Evolutionary conservation across 2,888 invertebrate genomes (phyloP).

Genomic region (Andrena praecox): DNA sequence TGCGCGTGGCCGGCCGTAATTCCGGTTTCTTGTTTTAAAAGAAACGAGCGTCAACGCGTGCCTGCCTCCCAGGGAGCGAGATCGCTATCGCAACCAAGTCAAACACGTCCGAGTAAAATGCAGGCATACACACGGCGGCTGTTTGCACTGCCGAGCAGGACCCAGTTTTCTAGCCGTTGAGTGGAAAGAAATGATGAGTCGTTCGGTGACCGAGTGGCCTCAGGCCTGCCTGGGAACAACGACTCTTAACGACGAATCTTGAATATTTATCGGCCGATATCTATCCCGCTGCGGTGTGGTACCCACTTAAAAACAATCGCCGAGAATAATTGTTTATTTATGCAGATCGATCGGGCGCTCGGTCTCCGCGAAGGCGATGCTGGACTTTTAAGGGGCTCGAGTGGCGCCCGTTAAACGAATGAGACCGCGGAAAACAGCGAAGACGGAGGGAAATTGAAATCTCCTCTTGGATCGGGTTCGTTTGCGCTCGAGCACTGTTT

Average conservation of each 20-base stretch:
- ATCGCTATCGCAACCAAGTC: slow-evolving; percentile 69
- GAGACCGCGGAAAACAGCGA: background rate
- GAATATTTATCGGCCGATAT: slow-evolving; percentile 58
- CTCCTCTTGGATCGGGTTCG: background rate
- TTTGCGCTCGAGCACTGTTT: background rate
- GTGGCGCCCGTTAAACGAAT: background rate
- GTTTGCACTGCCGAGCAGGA: slow-evolving; percentile 63
- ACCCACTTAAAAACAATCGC: slow-evolving; percentile 46
- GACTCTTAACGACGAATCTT: slow-evolving; percentile 28
- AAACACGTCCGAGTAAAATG: slow-evolving; percentile 66
- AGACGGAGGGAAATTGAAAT: background rate
- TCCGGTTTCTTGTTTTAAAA: slow-evolving; percentile 17
- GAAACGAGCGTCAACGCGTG: slow-evolving; percentile 26
- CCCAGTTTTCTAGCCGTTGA: slow-evolving; percentile 56
- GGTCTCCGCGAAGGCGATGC: background rate
- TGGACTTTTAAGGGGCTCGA: slow-evolving; percentile 7
- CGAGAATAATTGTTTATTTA: slow-evolving; percentile 60
- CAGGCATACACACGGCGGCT: slow-evolving; percentile 55
- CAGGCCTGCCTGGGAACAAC: slow-evolving; percentile 13
- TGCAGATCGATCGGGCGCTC: slow-evolving; percentile 24
- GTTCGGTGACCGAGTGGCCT: slow-evolving; percentile 45
- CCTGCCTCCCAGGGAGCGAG: slow-evolving; percentile 43
- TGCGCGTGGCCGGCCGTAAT: slow-evolving; percentile 23
- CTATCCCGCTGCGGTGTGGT: slow-evolving; percentile 26
- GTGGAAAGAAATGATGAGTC: slow-evolving; percentile 68